Evolutionary conservation across 2,113 vertebrate species (phyloP).

Genomic region (Ardeotis arabs): DNA sequence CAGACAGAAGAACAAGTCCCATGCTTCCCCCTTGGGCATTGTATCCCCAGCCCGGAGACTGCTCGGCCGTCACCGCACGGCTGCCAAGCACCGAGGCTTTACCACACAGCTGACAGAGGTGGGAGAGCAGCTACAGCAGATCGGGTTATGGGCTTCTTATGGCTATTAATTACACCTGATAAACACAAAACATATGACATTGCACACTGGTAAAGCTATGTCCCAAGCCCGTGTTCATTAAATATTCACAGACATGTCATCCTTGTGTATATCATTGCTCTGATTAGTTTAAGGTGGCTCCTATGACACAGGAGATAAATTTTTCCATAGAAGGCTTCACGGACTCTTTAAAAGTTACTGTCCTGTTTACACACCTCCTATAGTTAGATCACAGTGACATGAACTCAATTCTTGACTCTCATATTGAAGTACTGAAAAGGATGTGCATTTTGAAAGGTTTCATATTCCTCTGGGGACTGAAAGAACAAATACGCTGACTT

Average conservation of each 20-base stretch:
- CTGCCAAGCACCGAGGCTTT: neutral
- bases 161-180: neutral
- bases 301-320: neutral
- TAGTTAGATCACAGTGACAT: neutral
- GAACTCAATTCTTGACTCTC: neutral
- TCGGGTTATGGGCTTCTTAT: neutral
- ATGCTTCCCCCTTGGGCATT: too few relatives aligned
- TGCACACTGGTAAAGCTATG: neutral
- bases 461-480: neutral
- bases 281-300: neutral
- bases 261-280: neutral
- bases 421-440: neutral
- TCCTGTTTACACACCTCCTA: neutral
- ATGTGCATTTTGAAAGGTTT: slow-evolving; percentile 8
- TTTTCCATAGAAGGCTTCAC: neutral
- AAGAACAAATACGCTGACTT: neutral
- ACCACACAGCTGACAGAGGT: neutral
- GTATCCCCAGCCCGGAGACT: neutral
- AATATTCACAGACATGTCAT: neutral
- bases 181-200: neutral
- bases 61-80: too few relatives aligned
- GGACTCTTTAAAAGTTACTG: neutral
- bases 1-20: neutral
- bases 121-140: neutral
- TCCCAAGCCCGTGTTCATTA: neutral